phyloP scores from a whole-genome alignment of 2,888 invertebrate species.

The Acronicta alni region DNA sequence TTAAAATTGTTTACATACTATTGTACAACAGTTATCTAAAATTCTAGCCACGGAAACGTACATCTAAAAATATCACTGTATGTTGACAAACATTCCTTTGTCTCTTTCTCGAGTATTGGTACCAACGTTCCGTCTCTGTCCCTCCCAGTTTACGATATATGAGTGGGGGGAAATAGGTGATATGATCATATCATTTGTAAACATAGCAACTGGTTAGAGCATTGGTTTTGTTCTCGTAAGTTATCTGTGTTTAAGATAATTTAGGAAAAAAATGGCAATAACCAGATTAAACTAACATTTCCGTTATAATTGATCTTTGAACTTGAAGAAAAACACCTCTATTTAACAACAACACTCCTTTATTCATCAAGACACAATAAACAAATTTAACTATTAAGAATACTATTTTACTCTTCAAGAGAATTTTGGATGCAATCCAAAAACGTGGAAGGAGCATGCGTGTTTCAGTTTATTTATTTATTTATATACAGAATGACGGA shows the following conservation, averaged over 20 bases:
- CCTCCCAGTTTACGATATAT: neutral
- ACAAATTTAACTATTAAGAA: conserved; percentile 41
- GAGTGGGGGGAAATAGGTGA: neutral
- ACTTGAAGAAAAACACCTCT: too few species aligned
- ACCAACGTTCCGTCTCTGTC: conserved; percentile 14
- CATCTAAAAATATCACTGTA: conserved; percentile 35
- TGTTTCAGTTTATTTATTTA: conserved; percentile 45
- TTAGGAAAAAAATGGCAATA: too few species aligned
- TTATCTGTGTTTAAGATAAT: neutral
- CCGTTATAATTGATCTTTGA: too few species aligned
- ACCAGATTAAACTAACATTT: too few species aligned
- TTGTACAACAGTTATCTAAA: conserved; percentile 39
- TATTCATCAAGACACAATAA: too few species aligned
- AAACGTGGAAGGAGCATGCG: conserved; percentile 41
- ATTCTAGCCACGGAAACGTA: conserved; percentile 38
- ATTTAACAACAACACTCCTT: too few species aligned
- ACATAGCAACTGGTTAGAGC: conserved; percentile 14
- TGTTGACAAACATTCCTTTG: conserved; percentile 48
- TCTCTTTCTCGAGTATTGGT: conserved; percentile 19
- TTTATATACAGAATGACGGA: conserved; percentile 43
- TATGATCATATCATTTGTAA: conserved; percentile 13
- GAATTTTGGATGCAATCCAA: conserved; percentile 51
- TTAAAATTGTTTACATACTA: conserved; percentile 21
- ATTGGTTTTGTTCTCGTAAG: conserved; percentile 7
- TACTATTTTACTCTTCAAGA: conserved; percentile 16